phyloP scores from a whole-genome alignment of 2,797 vertebrate species.

The Coccyzus lansbergi region DNA sequence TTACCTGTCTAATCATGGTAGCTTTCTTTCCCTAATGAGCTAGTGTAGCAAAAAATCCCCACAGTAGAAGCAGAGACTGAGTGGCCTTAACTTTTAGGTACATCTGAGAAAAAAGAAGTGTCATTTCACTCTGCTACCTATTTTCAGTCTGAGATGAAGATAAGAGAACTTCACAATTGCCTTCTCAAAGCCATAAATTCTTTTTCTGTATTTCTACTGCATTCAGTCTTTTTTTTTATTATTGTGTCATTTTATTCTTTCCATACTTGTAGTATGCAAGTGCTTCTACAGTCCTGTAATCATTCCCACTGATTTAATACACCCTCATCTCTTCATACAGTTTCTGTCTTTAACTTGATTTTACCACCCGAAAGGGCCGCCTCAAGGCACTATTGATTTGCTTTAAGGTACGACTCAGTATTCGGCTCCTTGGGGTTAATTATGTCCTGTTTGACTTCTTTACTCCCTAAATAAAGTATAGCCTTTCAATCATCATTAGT shows the following conservation, averaged over 20 bases:
- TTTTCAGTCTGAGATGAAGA: background rate
- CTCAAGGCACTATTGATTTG: background rate
- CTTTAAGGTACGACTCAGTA: background rate
- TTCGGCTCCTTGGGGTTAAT: background rate
- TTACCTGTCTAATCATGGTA: background rate
- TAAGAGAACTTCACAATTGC: background rate
- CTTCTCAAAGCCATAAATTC: background rate
- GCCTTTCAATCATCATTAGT: background rate
- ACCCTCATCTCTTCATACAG: background rate
- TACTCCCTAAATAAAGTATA: background rate
- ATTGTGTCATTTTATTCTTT: background rate
- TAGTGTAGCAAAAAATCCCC: background rate
- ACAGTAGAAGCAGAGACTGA: background rate
- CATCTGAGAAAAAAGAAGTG: background rate
- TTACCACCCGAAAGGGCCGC: background rate
- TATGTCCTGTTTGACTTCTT: background rate
- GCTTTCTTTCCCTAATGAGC: background rate
- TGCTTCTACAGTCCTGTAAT: background rate
- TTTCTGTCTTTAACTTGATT: background rate
- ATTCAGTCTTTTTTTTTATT: background rate
- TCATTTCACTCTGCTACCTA: background rate
- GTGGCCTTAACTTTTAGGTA: background rate
- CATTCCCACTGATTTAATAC: background rate
- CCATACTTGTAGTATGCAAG: background rate
- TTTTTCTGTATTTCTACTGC: background rate